Conservation (phyloP, 1,140 invertebrate genomes). For the Drosophila burlai region DNA sequence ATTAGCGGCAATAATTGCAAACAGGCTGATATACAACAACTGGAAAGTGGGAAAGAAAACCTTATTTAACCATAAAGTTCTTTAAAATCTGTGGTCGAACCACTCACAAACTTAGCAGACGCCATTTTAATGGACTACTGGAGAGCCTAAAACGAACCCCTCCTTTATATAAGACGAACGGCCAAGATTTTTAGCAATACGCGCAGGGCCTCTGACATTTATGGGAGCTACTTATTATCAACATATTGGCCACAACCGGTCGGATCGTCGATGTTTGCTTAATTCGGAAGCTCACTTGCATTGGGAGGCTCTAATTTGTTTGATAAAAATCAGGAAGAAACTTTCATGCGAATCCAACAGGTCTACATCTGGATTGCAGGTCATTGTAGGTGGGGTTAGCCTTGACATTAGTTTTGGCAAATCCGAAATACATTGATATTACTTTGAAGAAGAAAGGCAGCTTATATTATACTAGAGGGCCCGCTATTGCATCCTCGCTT, state of each 20-base stretch:
- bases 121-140: constrained; percentile 76
- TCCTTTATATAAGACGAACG: constrained; percentile 27
- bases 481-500: too few species aligned
- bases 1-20: constrained; percentile 60
- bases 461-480: not conserved
- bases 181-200: not conserved
- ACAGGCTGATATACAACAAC: constrained; percentile 61
- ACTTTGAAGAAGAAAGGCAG: not conserved
- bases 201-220: not conserved
- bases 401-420: constrained; percentile 5
- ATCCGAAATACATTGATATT: too few species aligned
- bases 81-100: not conserved
- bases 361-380: not conserved
- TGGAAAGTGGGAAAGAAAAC: not conserved
- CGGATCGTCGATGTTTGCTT: not conserved
- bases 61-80: too few species aligned
- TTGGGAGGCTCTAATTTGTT: constrained; percentile 2
- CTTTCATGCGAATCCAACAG: not conserved
- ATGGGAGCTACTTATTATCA: not conserved
- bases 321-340: constrained; percentile 1
- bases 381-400: constrained; percentile 4
- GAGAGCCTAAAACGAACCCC: constrained; percentile 22
- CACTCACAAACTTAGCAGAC: constrained; percentile 77
- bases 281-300: not conserved
- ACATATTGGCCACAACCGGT: constrained; percentile 2